These are phyloP conservation scores for Henricia sp. DNA, from an alignment of 53 echinoderm and acorn worm genomes.

Conservation along the genomic window DNA sequence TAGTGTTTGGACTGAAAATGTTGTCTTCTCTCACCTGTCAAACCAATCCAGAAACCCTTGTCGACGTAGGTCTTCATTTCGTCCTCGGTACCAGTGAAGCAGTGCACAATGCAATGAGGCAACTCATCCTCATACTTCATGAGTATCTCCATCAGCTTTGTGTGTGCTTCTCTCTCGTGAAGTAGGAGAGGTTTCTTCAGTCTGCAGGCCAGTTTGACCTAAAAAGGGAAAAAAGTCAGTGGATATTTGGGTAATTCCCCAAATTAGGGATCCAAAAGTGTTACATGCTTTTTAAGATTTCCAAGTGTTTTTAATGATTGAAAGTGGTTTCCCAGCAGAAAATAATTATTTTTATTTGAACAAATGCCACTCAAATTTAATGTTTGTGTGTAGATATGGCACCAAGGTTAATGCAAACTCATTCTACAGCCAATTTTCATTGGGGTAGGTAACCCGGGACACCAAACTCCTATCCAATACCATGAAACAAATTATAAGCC, in stretches of 20 bases:
- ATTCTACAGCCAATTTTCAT: too few relatives aligned
- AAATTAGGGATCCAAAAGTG: too few relatives aligned
- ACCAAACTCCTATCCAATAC: too few relatives aligned
- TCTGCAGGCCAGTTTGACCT: slow-evolving; percentile 57
- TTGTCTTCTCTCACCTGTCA: slow-evolving; percentile 31
- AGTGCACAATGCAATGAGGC: slow-evolving; percentile 39
- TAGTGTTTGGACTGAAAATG: not conserved
- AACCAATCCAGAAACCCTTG: slow-evolving; percentile 50
- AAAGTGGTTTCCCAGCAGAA: too few relatives aligned
- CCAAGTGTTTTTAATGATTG: too few relatives aligned
- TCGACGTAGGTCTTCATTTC: slow-evolving; percentile 43
- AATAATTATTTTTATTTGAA: too few relatives aligned
- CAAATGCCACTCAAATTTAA: too few relatives aligned
- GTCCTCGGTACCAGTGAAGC: slow-evolving; percentile 52
- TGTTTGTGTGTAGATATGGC: too few relatives aligned
- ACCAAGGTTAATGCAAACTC: too few relatives aligned
- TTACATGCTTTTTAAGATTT: too few relatives aligned
- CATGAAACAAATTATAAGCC: too few relatives aligned
- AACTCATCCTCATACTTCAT: slow-evolving; percentile 41
- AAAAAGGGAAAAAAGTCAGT: not conserved
- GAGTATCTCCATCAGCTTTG: slow-evolving; percentile 50
- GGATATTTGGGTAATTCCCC: not conserved
- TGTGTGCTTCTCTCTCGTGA: slow-evolving; percentile 57
- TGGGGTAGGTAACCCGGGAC: too few relatives aligned
- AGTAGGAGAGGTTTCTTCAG: slow-evolving; percentile 53